These are phyloP conservation scores for Miniopterus natalensis DNA, from an alignment of 2,113 vertebrate genomes.

Conservation along the genomic window DNA sequence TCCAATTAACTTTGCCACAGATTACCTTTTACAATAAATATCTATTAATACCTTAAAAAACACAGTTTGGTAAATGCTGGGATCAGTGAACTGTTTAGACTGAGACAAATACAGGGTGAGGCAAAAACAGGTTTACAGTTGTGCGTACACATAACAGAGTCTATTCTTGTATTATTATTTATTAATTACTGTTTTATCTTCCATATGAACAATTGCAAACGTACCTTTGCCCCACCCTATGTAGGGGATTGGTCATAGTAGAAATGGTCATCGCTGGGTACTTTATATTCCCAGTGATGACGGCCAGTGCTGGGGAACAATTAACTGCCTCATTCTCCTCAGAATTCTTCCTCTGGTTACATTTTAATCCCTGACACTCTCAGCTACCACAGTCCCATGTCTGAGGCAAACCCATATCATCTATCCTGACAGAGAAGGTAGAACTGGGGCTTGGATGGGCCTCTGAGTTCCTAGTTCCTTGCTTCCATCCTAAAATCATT, in stretches of 20 bases:
- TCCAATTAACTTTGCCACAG: neutral
- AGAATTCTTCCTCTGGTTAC: neutral
- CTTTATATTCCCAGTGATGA: neutral
- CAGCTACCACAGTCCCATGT: neutral
- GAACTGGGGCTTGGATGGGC: neutral
- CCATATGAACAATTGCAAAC: neutral
- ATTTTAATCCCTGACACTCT: neutral
- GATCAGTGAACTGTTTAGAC: neutral
- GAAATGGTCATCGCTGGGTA: neutral
- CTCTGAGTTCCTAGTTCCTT: neutral
- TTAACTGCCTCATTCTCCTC: neutral
- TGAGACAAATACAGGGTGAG: neutral
- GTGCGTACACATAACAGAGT: neutral
- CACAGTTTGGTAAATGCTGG: neutral
- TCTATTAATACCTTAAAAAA: neutral
- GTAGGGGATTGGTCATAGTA: neutral
- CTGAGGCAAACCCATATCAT: neutral
- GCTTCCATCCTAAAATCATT: neutral
- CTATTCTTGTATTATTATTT: neutral
- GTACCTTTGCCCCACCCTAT: neutral
- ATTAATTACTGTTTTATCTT: neutral
- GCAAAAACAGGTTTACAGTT: neutral
- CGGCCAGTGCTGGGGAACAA: neutral
- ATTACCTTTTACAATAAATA: neutral
- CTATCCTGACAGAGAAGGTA: neutral